Percentiles rank a stretch among this genome's conserved stretches.
phyloP scores from a whole-genome alignment of 92 coral and sea anemone species.

The Bergia puertoricense region DNA sequence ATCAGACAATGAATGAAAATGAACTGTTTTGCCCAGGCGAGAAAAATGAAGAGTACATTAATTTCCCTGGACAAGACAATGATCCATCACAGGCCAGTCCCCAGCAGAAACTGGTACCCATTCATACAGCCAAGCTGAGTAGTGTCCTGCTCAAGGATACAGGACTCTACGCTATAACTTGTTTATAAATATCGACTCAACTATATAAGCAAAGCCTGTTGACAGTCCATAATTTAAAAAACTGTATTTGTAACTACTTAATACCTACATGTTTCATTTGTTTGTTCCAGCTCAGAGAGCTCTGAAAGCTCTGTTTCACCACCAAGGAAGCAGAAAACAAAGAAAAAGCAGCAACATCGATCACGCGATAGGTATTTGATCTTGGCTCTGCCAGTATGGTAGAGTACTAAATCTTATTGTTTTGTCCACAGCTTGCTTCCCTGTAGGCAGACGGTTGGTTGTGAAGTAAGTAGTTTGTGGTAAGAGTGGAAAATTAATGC shows the following conservation, averaged over 20 bases:
- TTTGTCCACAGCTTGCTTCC: neutral
- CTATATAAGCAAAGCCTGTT: too few species aligned
- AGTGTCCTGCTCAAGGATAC: too few species aligned
- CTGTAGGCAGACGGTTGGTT: neutral
- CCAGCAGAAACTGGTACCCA: too few species aligned
- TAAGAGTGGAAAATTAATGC: neutral
- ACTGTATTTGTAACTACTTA: neutral
- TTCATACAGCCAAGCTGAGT: too few species aligned
- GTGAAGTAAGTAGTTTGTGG: slow-evolving; percentile 2
- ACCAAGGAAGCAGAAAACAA: slow-evolving; percentile 21
- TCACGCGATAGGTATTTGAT: slow-evolving; percentile 42
- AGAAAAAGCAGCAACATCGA: slow-evolving; percentile 16
- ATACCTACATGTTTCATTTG: neutral
- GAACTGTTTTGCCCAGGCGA: too few species aligned
- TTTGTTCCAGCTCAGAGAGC: slow-evolving; percentile 29
- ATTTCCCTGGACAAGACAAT: too few species aligned
- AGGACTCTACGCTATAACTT: too few species aligned
- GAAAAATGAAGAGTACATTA: too few species aligned
- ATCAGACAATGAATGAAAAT: too few species aligned
- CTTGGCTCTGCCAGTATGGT: neutral
- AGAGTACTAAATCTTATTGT: slow-evolving; percentile 11
- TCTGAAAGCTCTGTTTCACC: slow-evolving; percentile 37
- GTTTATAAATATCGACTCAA: too few species aligned
- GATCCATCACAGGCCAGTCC: too few species aligned
- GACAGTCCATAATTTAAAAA: too few species aligned